Evolutionary conservation across 2,797 vertebrate genomes (phyloP).

Genomic region (Linurgus olivaceus): DNA sequence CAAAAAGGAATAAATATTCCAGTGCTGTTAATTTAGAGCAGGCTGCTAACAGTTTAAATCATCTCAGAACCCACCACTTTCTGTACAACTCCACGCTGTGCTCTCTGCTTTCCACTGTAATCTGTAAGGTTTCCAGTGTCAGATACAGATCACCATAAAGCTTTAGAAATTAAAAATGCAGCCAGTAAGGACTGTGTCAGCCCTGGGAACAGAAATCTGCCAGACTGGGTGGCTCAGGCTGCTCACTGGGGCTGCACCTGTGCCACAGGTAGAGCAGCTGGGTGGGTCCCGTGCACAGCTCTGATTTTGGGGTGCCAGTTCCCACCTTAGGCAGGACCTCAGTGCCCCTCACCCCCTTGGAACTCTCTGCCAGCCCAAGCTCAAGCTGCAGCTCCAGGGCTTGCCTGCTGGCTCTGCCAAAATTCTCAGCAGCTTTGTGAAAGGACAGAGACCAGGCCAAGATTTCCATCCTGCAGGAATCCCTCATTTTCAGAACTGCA

Average conservation of each 20-base stretch:
- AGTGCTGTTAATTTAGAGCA: not conserved
- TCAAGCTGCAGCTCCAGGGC: not conserved
- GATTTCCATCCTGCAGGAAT: not conserved
- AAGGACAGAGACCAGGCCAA: not conserved
- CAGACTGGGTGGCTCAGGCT: not conserved
- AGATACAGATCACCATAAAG: not conserved
- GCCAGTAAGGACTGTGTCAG: not conserved
- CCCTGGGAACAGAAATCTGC: not conserved
- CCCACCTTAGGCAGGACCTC: not conserved
- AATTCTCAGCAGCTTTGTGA: not conserved
- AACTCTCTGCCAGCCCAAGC: not conserved
- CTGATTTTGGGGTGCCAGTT: not conserved
- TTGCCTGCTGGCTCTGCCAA: not conserved
- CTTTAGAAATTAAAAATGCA: not conserved
- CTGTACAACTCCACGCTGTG: not conserved
- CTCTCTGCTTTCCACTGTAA: not conserved
- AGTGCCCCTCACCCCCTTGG: not conserved
- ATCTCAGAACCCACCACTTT: not conserved
- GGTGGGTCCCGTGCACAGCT: rapidly evolving
- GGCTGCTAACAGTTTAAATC: slow-evolving; percentile 19
- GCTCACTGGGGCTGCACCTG: not conserved
- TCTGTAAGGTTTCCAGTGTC: not conserved
- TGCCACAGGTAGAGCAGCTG: not conserved
- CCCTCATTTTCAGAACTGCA: not conserved
- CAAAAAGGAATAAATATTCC: not conserved